Base-by-base conservation (phyloP, 2,888 invertebrate species). In the Eupithecia subumbrata region DNA sequence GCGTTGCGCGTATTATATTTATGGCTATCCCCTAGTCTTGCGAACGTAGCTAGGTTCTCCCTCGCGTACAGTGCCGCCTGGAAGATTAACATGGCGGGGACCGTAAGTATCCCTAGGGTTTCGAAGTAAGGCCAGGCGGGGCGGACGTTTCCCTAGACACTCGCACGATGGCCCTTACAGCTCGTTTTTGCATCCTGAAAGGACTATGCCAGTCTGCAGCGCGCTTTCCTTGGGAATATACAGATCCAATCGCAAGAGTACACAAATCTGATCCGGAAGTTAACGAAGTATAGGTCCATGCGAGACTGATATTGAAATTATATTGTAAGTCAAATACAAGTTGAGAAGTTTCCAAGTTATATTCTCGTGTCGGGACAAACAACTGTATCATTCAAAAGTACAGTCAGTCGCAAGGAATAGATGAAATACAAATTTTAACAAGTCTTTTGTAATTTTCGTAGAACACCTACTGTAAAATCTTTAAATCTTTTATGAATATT, bases 291-390 rank as follows among this genome's bases (percentile, higher is more conserved):
- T 56, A 56, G 11, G 52, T 30, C 22, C 71, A 71, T 64, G 63
- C 45, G 43, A 72, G 67, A 45, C 67, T 67, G 73, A 68, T 73
- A 73, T 73, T 60, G 68, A 73, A 73, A 43, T 73, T n/a, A 68
- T 69, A 64, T 64, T 34, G 18, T 73, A 63, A 69, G 45, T 37
- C 37, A 48, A 72, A 63, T 45, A 63, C 63, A 73, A 73, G 69
- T 73, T 64, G 18, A 30, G 64, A 64, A 68, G 43, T 68, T 68
- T 72, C n/a, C 16, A 37, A 72, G 66, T 69, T 63, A 45, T 45
- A 69, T 73, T 69, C 45, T 63, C 69, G 63, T 63, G 45, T 66
- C 48, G 34, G 5, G 14, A 66, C 52, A 72, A 72, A 72, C 52
- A 67, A 68, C 43, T 40, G 68, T 25, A 68, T 68, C 68, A 43